Conservation (phyloP, 2,797 vertebrate genomes). For the Merluccius polli region DNA sequence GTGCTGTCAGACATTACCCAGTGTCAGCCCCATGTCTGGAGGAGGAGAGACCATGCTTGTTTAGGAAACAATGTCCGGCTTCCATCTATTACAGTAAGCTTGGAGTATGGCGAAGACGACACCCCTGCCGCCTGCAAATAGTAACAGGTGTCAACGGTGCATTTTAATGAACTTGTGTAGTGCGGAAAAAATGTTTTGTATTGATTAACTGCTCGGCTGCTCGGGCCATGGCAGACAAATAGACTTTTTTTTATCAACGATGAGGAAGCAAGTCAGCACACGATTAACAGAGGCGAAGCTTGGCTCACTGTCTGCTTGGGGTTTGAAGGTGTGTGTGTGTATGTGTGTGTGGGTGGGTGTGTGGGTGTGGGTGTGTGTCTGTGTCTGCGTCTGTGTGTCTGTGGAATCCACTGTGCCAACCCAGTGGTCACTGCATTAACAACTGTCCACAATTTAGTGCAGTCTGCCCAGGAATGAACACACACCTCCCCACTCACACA, state of each 20-base stretch:
- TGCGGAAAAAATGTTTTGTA: constrained; percentile 73
- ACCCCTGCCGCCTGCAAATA: constrained; percentile 53
- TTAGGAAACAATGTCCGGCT: too few relatives aligned
- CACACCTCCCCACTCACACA: not conserved
- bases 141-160: constrained; percentile 68
- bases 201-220: constrained; percentile 68
- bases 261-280: constrained; percentile 50
- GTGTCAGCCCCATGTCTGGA: not conserved
- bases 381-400: not conserved
- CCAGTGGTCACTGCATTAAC: constrained; percentile 26
- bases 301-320: not conserved
- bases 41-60: not conserved
- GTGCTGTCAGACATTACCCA: not conserved
- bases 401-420: not conserved
- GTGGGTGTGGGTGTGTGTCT: not conserved
- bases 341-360: constrained; percentile 4
- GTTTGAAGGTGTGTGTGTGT: not conserved
- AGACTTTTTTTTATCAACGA: constrained; percentile 67
- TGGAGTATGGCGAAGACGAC: constrained; percentile 46
- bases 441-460: constrained; percentile 11
- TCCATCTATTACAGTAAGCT: constrained; percentile 44
- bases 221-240: constrained; percentile 66
- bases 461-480: constrained; percentile 22
- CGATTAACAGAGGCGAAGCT: constrained; percentile 47
- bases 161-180: constrained; percentile 70